Evolutionary conservation across 2,113 vertebrate species (phyloP), one percentile per base, ranked within the genome.

Genomic region (Cheilinus undulatus): DNA sequence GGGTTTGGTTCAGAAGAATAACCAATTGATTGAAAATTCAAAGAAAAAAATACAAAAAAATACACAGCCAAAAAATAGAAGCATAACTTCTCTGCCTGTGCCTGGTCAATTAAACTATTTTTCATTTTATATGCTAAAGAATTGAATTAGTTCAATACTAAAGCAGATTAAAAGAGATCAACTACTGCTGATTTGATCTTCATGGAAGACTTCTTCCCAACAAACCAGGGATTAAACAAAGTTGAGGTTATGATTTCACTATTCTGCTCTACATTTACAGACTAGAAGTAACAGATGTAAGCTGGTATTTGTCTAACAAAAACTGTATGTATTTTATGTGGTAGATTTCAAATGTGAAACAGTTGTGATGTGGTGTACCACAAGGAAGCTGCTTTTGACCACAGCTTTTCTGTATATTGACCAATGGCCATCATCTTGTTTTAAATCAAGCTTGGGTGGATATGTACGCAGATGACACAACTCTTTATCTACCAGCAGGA

Each of bases 241-340:
- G 2, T 24, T 45, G 1, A 24, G 24, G 24, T 26, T 9, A 23
- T 2, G 45, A 56, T 19, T 23, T 19, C 13, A 20, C 19, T 15
- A 45, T 23, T 22, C 15, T 38, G 3, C 27, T 32, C 40, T 49
- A 48, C 30, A 43, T 48, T 40, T 40, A 30, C 19, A 28, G 52
- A 38, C 6, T 3, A 49, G 23, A 54, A 57, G 40, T 60, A 40
- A 34, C 36, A 26, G 56, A 63, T 60, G n/a, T 67, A n/a, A n/a
- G n/a, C n/a, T n/a, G n/a, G n/a, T n/a, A n/a, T n/a, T n/a, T n/a
- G n/a, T n/a, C n/a, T n/a, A n/a, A n/a, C n/a, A n/a, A n/a, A n/a
- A n/a, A n/a, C n/a, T n/a, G n/a, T n/a, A n/a, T n/a, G n/a, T n/a
- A n/a, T n/a, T n/a, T n/a, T n/a, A n/a, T n/a, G n/a, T n/a, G n/a